Evolutionary conservation across 2,113 vertebrate genomes (phyloP).

Genomic region (Gadus chalcogrammus): DNA sequence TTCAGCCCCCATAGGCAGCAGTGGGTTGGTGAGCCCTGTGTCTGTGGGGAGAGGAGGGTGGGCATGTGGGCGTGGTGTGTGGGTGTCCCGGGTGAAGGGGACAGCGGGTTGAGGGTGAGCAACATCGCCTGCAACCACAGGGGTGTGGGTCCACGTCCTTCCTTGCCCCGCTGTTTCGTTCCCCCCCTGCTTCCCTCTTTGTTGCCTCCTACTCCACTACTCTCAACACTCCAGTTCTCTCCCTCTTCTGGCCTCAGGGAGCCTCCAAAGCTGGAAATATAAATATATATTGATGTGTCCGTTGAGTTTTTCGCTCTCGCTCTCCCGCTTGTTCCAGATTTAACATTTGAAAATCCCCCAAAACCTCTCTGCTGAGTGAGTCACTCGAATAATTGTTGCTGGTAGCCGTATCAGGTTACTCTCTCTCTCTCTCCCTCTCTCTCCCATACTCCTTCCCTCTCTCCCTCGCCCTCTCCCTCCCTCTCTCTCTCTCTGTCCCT

Average conservation of each 20-base stretch:
- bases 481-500: not conserved
- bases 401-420: conserved; percentile 62
- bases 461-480: not conserved
- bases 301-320: conserved; percentile 9
- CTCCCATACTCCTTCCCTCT: not conserved
- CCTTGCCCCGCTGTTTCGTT: conserved; percentile 22
- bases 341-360: conserved; percentile 27
- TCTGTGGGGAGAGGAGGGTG: conserved; percentile 1
- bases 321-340: conserved; percentile 40
- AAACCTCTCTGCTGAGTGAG: conserved; percentile 60
- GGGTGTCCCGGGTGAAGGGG: conserved; percentile 11
- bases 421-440: conserved; percentile 36
- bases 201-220: not conserved
- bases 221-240: conserved; percentile 10
- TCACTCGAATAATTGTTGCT: conserved; percentile 71
- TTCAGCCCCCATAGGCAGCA: too few species aligned
- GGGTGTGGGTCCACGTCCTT: conserved; percentile 37
- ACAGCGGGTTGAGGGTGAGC: conserved; percentile 21
- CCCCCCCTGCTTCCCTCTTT: conserved; percentile 17
- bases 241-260: conserved; percentile 57
- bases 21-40: conserved; percentile 15
- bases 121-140: conserved; percentile 22
- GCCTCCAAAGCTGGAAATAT: conserved; percentile 33
- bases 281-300: too few species aligned
- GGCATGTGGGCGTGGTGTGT: conserved; percentile 7